phyloP scores from a whole-genome alignment of 1,140 invertebrate genomes.

The Platyscapa corneri region DNA sequence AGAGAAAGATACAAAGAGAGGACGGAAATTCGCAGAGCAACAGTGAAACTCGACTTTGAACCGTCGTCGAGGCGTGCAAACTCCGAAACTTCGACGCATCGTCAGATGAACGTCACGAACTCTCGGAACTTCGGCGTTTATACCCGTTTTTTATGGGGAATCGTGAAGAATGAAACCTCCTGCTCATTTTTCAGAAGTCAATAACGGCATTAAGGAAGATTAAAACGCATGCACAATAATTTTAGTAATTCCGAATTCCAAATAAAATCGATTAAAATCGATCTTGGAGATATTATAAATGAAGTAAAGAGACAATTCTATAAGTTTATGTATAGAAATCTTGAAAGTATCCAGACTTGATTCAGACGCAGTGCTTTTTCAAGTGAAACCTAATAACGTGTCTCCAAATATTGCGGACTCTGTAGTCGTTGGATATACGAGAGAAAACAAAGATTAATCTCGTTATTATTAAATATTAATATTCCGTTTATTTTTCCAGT shows the following conservation, averaged over 20 bases:
- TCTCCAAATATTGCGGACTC: not conserved
- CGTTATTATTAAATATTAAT: no score
- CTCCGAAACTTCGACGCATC: slow-evolving; percentile 7
- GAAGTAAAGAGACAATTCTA: not conserved
- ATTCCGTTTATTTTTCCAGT: no score
- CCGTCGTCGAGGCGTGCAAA: slow-evolving; percentile 37
- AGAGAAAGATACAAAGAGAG: not conserved
- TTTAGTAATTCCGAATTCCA: slow-evolving; percentile 15
- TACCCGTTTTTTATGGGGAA: not conserved
- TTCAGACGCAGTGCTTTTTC: not conserved
- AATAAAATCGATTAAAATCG: not conserved
- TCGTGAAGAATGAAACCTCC: not conserved
- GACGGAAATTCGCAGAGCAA: slow-evolving; percentile 19
- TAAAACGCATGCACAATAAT: not conserved
- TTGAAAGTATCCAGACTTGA: not conserved
- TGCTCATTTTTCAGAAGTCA: not conserved
- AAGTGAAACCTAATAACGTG: not conserved
- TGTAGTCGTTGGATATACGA: no score
- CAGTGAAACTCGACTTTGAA: not conserved
- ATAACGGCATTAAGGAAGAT: slow-evolving; percentile 17
- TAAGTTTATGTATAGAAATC: not conserved
- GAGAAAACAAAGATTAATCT: no score
- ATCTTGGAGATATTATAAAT: slow-evolving; percentile 18
- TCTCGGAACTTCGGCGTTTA: not conserved
- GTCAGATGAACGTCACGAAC: not conserved